phyloP scores from a whole-genome alignment of 2,888 invertebrate genomes.

The Andrena trimmerana region DNA sequence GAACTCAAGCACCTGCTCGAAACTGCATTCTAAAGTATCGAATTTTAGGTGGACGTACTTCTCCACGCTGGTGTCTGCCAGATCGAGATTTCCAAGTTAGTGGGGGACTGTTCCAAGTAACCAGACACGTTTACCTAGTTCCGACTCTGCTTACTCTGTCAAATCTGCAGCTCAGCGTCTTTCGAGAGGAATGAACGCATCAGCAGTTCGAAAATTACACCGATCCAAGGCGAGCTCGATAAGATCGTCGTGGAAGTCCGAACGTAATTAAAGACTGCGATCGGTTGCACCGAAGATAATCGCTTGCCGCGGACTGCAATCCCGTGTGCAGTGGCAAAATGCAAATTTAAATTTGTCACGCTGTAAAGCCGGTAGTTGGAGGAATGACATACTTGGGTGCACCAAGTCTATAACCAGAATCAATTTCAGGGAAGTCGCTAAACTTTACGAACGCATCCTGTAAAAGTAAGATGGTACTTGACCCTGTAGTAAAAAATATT shows the following conservation, averaged over 20 bases:
- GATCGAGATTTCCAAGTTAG: neutral
- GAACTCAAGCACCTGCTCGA: neutral
- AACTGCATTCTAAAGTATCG: neutral
- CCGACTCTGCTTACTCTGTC: neutral
- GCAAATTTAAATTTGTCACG: neutral
- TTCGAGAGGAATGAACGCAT: neutral
- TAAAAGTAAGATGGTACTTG: neutral
- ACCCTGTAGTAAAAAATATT: neutral
- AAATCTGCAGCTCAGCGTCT: slow-evolving; percentile 1
- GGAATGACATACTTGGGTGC: neutral
- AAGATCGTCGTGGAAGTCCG: slow-evolving; percentile 16
- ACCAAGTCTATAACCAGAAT: neutral
- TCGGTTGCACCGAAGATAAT: neutral
- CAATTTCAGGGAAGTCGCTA: neutral
- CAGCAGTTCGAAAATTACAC: slow-evolving; percentile 2
- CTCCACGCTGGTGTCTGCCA: neutral
- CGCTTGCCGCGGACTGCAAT: neutral
- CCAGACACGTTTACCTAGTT: slow-evolving; percentile 1
- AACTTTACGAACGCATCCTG: neutral
- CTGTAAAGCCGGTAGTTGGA: neutral
- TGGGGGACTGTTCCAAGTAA: neutral
- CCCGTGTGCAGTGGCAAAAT: neutral
- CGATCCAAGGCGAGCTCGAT: slow-evolving; percentile 25
- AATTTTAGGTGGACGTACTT: neutral
- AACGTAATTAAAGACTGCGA: slow-evolving; percentile 3